Evolutionary conservation across 1,140 invertebrate species (phyloP), one percentile per base, ranked within the genome.

Genomic region (Pseudachorutes palmiensis): DNA sequence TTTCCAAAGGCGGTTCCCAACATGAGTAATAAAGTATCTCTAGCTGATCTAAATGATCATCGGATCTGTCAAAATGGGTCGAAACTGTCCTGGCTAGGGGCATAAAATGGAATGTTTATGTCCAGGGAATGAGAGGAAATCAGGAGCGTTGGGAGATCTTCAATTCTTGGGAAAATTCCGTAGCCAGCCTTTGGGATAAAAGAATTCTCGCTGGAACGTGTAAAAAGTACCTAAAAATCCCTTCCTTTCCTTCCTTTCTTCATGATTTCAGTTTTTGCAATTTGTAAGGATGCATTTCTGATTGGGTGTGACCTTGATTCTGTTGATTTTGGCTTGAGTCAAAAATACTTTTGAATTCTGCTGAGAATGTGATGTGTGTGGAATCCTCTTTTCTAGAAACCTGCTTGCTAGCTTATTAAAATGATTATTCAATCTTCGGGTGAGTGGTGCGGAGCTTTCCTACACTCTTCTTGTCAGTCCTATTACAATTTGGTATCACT

Each of bases 21-120:
- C 64, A 45, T 57, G 64, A 36, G 30, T 45, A 57, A 59, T 65
- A 65, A 65, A 65, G 45, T 58, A 65, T 45, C 48, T 26, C 16
- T 58, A 36, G 16, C 55, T 65, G 64, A 65, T 28, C 51, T 58
- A 65, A 65, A 65, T 59, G 64, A 45, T 65, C 64, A 59, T 65
- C 62, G 51, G 45, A n/a, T 64, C 26, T 51, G 62, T 41, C 36
- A 41, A 41, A 41, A 5, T 41, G n/a, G n/a, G n/a, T n/a, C n/a
- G n/a, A n/a, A n/a, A n/a, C 36, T 9, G 5, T 19, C 19, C 36
- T 41, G 36, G 19, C 5, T 41, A 41, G 19, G 19, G 5, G 5
- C 5, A 9, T 41, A 41, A 41, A 41, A 41, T 41, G 5, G 5
- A 5, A 41, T 41, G 36, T 41, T 41, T 41, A 41, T 41, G 36